Evolutionary conservation across 2,797 vertebrate species (phyloP).

Genomic region (Microchirus variegatus): DNA sequence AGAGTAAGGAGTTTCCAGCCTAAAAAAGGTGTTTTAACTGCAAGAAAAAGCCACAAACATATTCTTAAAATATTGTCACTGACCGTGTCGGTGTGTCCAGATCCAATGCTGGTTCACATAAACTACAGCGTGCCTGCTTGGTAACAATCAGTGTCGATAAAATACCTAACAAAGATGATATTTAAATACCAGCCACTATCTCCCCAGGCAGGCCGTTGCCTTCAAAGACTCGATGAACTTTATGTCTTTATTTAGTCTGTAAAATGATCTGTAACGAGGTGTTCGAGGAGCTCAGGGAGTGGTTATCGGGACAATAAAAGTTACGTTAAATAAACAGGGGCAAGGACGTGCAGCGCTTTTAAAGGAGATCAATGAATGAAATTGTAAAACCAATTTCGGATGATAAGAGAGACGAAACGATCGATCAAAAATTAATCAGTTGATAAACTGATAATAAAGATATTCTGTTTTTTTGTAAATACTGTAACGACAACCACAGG

Average conservation of each 20-base stretch:
- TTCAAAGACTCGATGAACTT: no score
- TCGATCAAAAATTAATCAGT: not conserved
- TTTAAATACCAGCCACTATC: no score
- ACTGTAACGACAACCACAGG: not conserved
- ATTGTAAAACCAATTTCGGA: not conserved
- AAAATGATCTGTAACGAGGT: not conserved
- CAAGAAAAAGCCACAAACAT: no score
- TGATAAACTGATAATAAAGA: not conserved
- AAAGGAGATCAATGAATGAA: not conserved
- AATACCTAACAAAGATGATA: no score
- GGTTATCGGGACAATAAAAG: not conserved
- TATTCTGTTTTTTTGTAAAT: not conserved
- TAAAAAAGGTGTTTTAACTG: no score
- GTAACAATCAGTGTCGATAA: no score
- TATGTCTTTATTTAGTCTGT: not conserved
- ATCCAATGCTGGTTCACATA: no score
- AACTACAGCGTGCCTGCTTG: no score
- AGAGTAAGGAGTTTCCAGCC: no score
- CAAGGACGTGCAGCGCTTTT: not conserved
- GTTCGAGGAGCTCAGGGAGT: not conserved
- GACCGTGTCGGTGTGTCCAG: no score
- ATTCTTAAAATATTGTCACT: no score
- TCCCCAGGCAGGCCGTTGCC: no score
- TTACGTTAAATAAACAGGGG: not conserved
- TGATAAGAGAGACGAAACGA: not conserved